Conservation (phyloP, 2,888 invertebrate species). For the Pedicia rivosa region DNA sequence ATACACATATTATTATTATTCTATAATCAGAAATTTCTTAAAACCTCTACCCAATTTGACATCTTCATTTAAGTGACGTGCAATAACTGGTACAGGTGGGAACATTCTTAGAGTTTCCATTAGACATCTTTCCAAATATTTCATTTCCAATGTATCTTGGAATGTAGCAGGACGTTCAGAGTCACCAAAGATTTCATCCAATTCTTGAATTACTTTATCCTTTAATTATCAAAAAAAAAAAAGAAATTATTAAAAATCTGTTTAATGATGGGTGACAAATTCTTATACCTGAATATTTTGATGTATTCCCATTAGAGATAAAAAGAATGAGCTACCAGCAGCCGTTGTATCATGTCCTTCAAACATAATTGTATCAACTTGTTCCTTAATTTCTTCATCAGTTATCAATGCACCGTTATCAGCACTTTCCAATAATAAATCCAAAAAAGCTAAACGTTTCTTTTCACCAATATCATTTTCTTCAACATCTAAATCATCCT, state of each 20-base stretch:
- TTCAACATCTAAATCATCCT: conserved; percentile 69
- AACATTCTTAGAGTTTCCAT: conserved; percentile 67
- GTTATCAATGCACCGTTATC: conserved; percentile 53
- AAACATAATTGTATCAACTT: conserved; percentile 77
- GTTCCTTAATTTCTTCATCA: conserved; percentile 66
- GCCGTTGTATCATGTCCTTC: conserved; percentile 77
- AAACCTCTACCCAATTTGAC: conserved; percentile 38
- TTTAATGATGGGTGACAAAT: neutral
- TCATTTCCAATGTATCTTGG: conserved; percentile 73
- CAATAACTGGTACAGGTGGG: conserved; percentile 63
- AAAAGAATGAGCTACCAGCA: conserved; percentile 63
- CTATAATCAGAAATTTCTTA: conserved; percentile 23
- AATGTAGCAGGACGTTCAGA: conserved; percentile 61
- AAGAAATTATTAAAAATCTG: conserved; percentile 14
- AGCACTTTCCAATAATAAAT: conserved; percentile 64
- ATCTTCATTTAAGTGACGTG: conserved; percentile 54
- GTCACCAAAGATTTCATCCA: conserved; percentile 59
- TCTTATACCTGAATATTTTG: conserved; percentile 42
- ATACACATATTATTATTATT: conserved; percentile 12
- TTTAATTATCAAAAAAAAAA: conserved; percentile 14
- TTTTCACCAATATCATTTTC: conserved; percentile 64
- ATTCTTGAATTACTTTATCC: conserved; percentile 50
- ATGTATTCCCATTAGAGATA: conserved; percentile 61
- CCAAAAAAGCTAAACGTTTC: conserved; percentile 73
- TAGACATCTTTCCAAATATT: conserved; percentile 64